Conservation (phyloP, 1,140 invertebrate genomes). For the Heliothis virescens region DNA sequence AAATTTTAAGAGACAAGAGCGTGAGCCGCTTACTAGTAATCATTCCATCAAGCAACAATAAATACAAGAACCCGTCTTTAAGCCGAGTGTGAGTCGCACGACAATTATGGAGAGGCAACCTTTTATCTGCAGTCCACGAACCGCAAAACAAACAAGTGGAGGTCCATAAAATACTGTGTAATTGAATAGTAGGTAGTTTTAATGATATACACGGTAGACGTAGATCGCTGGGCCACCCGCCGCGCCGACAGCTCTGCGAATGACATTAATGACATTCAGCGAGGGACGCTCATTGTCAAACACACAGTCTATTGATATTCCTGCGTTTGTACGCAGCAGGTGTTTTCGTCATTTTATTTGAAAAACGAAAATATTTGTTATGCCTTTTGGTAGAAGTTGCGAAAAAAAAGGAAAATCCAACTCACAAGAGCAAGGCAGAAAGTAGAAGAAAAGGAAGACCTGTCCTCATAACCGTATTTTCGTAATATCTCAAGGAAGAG, state of each 20-base stretch:
- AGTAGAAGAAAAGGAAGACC: not conserved
- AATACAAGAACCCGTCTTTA: not conserved
- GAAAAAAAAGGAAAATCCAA: not conserved
- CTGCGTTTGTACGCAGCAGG: conserved; percentile 23
- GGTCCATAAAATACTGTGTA: conserved; percentile 26
- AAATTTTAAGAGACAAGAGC: not conserved
- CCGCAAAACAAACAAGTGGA: conserved; percentile 28
- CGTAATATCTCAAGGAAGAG: not conserved
- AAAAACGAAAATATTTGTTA: not conserved
- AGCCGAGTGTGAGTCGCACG: not conserved
- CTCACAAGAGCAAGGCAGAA: not conserved
- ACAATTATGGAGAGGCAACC: conserved; percentile 22
- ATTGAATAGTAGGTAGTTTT: conserved; percentile 27
- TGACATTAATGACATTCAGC: conserved; percentile 49
- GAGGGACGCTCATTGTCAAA: conserved; percentile 47
- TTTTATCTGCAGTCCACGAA: conserved; percentile 23
- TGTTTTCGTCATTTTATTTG: conserved; percentile 16
- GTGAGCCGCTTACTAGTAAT: not conserved
- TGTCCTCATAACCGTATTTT: not conserved
- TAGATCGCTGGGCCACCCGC: conserved; percentile 40
- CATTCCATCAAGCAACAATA: not conserved
- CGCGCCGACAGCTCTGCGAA: conserved; percentile 45
- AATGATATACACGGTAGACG: conserved; percentile 38
- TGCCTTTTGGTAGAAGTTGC: too few relatives aligned
- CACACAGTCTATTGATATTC: conserved; percentile 33